These are phyloP conservation scores for Hydrolagus affinis DNA, from an alignment of 2,113 vertebrate genomes.

Conservation along the genomic window DNA sequence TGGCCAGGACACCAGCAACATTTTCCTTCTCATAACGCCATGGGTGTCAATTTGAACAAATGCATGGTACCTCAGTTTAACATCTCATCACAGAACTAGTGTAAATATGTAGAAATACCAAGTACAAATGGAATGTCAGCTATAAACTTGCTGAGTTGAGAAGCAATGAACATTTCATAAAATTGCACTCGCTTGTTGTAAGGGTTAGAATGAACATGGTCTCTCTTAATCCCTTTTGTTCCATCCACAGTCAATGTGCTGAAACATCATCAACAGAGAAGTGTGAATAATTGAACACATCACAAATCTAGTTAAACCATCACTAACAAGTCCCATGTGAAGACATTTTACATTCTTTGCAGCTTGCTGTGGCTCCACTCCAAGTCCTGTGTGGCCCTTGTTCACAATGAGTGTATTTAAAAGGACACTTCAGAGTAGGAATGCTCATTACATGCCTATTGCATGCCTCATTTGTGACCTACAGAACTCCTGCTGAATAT, in stretches of 20 bases:
- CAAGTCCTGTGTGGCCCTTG: background rate
- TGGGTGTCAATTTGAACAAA: too few relatives aligned
- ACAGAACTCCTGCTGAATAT: too few relatives aligned
- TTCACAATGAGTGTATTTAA: background rate
- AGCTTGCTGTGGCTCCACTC: background rate
- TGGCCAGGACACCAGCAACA: too few relatives aligned
- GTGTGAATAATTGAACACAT: background rate
- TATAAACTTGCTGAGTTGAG: too few relatives aligned
- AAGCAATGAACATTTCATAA: background rate
- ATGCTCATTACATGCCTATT: too few relatives aligned
- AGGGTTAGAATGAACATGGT: background rate
- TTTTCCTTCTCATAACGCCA: too few relatives aligned
- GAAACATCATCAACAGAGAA: background rate
- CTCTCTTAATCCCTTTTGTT: background rate
- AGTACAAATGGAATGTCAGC: too few relatives aligned
- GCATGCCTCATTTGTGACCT: too few relatives aligned
- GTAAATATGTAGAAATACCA: too few relatives aligned
- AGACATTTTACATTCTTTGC: background rate
- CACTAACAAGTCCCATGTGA: background rate
- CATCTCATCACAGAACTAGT: too few relatives aligned
- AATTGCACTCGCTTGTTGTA: background rate
- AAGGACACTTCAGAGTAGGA: background rate
- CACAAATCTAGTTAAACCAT: slow-evolving; percentile 6
- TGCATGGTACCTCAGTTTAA: too few relatives aligned
- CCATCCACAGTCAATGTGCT: background rate